Conservation (phyloP, 2,888 invertebrate genomes). For the Agrenia bidenticulata region DNA sequence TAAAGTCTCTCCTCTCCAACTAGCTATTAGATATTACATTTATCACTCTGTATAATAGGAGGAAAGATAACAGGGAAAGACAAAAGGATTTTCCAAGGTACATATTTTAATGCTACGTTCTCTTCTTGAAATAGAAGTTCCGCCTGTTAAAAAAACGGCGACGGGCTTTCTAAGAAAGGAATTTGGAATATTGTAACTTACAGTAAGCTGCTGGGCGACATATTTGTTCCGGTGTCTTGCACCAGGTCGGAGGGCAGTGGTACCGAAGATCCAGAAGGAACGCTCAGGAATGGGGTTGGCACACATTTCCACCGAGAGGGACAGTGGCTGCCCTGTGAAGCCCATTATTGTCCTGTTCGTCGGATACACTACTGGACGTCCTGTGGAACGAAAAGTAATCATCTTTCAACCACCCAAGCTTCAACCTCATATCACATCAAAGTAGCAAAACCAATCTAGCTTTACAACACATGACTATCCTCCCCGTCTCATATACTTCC, state of each 20-base stretch:
- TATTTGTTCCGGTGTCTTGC: conserved; percentile 55
- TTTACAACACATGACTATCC: background rate
- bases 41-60: no score
- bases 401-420: conserved; percentile 27
- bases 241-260: conserved; percentile 55
- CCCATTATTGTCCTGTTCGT: conserved; percentile 68
- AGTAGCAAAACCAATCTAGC: conserved; percentile 10
- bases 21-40: no score
- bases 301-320: conserved; percentile 72
- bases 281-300: conserved; percentile 70
- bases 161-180: no score
- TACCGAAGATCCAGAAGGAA: conserved; percentile 63
- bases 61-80: no score
- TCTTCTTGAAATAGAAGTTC: no score
- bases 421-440: conserved; percentile 10
- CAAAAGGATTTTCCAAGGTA: no score
- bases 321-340: conserved; percentile 68
- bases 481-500: background rate
- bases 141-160: no score
- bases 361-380: conserved; percentile 68
- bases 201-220: conserved; percentile 61
- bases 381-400: conserved; percentile 58
- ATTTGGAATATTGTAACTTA: conserved; percentile 55
- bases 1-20: no score
- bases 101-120: no score